phyloP scores from a whole-genome alignment of 1,140 invertebrate species.

The Anthonomus grandis region DNA sequence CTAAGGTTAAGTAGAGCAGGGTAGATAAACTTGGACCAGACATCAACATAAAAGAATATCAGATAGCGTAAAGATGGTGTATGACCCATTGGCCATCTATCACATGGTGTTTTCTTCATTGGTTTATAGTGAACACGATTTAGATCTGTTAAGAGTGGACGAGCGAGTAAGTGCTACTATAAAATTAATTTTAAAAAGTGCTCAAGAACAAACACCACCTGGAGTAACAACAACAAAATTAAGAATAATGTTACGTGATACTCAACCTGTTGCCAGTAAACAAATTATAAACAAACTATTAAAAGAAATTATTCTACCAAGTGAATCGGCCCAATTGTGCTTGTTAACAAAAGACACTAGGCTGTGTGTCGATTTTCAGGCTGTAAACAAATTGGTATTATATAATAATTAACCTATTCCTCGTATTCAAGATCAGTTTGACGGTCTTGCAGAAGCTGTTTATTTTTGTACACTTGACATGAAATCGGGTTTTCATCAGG shows the following conservation, averaged over 20 bases:
- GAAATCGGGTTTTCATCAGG: slow-evolving; percentile 28
- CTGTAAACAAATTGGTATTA: slow-evolving; percentile 27
- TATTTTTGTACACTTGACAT: slow-evolving; percentile 32
- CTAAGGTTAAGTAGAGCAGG: no score
- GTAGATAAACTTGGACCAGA: no score
- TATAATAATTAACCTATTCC: slow-evolving; percentile 43
- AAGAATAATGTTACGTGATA: slow-evolving; percentile 1
- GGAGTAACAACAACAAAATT: not conserved
- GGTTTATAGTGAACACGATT: not conserved
- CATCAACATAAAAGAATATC: no score
- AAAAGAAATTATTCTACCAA: not conserved
- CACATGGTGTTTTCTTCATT: not conserved
- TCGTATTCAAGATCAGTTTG: slow-evolving; percentile 43
- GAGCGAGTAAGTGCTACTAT: slow-evolving; percentile 2
- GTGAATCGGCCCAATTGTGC: not conserved
- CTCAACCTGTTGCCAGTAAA: not conserved
- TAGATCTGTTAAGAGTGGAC: not conserved
- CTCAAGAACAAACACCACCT: not conserved
- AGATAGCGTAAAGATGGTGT: no score
- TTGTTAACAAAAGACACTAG: not conserved
- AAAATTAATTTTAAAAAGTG: no score
- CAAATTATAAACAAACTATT: not conserved
- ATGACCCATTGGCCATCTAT: not conserved
- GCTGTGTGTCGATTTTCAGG: not conserved
- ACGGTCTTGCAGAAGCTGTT: slow-evolving; percentile 27